These are phyloP conservation scores for Corticium candelabrum DNA, from an alignment of 37 sponge, comb jelly and placozoan genomes.

Conservation along the genomic window DNA sequence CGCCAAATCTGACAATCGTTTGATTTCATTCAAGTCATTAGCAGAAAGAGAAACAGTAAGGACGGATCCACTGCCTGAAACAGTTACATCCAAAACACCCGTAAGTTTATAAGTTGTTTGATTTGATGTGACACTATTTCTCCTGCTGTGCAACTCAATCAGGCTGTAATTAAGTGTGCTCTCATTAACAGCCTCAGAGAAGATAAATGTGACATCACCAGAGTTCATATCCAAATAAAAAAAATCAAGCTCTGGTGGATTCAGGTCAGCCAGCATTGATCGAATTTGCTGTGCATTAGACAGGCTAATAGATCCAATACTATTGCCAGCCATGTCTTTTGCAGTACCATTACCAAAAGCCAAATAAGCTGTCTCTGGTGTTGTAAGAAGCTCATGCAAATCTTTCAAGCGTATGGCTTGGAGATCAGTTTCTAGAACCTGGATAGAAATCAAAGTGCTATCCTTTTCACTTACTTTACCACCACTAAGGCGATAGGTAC, in stretches of 20 bases:
- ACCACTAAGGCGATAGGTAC: slow-evolving; percentile 46
- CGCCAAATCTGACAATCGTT: slow-evolving; percentile 36
- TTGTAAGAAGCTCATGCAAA: slow-evolving; percentile 37
- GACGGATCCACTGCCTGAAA: not conserved
- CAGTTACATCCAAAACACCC: not conserved
- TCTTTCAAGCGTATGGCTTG: slow-evolving; percentile 54
- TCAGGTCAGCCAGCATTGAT: slow-evolving; percentile 49
- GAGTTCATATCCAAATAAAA: slow-evolving; percentile 45
- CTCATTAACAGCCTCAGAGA: slow-evolving; percentile 51
- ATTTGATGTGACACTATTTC: not conserved
- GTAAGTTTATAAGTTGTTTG: not conserved
- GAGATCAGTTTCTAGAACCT: slow-evolving; percentile 35
- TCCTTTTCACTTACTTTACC: slow-evolving; percentile 42
- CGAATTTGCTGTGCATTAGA: slow-evolving; percentile 24
- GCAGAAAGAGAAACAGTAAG: slow-evolving; percentile 34
- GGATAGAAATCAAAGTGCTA: slow-evolving; percentile 49
- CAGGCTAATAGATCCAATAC: slow-evolving; percentile 22
- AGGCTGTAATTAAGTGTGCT: slow-evolving; percentile 5
- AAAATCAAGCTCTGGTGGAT: slow-evolving; percentile 41
- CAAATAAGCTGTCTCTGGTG: slow-evolving; percentile 43
- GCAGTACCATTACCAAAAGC: slow-evolving; percentile 20
- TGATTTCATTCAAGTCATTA: slow-evolving; percentile 62
- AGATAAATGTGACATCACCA: slow-evolving; percentile 37
- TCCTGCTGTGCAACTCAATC: not conserved
- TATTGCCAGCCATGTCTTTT: slow-evolving; percentile 53